A percentile compares a stretch with the other conserved stretches of the same genome.
These are phyloP conservation scores for Siniperca knerii DNA, from an alignment of 2,113 vertebrate genomes.

Conservation along the genomic window DNA sequence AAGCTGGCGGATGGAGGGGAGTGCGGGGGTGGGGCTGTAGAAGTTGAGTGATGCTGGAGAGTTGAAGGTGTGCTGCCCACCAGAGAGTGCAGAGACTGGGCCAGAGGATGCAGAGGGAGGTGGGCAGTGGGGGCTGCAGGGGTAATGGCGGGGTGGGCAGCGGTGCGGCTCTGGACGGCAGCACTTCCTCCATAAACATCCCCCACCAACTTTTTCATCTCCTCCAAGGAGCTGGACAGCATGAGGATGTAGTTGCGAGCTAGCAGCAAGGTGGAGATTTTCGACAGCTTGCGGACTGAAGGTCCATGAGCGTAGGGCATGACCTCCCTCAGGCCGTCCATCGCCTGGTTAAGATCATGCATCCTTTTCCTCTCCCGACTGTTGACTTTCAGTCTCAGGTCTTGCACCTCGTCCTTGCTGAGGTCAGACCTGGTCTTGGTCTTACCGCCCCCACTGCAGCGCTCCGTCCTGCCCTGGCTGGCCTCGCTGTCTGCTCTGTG, in stretches of 20 bases:
- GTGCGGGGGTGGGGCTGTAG: constrained; percentile 63
- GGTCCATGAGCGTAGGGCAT: constrained; percentile 89
- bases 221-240: constrained; percentile 87
- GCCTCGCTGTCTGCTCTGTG: constrained; percentile 39
- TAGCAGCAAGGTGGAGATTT: constrained; percentile 87
- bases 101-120: constrained; percentile 81
- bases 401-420: constrained; percentile 80
- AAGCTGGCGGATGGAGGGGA: constrained; percentile 79
- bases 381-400: constrained; percentile 88
- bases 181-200: constrained; percentile 84
- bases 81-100: constrained; percentile 83
- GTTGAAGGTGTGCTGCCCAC: constrained; percentile 66
- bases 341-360: constrained; percentile 89
- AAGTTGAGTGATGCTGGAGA: constrained; percentile 67
- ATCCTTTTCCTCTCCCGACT: constrained; percentile 88
- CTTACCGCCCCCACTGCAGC: constrained; percentile 51
- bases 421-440: constrained; percentile 61
- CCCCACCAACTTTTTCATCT: constrained; percentile 88
- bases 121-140: constrained; percentile 65
- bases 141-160: constrained; percentile 54
- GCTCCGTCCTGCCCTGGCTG: constrained; percentile 32
- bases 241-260: constrained; percentile 90
- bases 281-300: constrained; percentile 89
- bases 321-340: constrained; percentile 88
- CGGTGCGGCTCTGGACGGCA: constrained; percentile 69